Conservation (phyloP, 1,140 invertebrate genomes). For the Phocides pigmalion region DNA sequence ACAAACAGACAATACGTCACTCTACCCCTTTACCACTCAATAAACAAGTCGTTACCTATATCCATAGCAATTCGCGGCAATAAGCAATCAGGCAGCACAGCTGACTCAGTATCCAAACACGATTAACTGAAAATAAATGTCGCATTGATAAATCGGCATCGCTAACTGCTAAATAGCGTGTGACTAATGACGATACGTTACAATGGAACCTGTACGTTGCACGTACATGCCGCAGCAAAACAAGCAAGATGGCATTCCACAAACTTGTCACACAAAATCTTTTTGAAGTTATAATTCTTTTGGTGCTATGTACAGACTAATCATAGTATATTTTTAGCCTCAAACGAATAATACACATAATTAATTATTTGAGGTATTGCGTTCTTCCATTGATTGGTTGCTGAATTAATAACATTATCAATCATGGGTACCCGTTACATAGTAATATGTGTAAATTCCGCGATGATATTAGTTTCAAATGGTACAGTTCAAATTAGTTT, state of each 20-base stretch:
- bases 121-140: constrained; percentile 79
- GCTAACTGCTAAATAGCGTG: constrained; percentile 80
- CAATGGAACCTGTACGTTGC: constrained; percentile 39
- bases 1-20: background rate
- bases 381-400: too few relatives aligned
- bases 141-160: constrained; percentile 70
- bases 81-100: constrained; percentile 16
- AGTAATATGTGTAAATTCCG: too few relatives aligned
- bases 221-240: constrained; percentile 27
- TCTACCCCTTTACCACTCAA: background rate
- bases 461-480: too few relatives aligned
- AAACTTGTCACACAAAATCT: background rate
- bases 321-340: too few relatives aligned
- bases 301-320: too few relatives aligned
- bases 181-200: constrained; percentile 65
- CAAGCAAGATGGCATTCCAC: background rate
- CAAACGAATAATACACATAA: too few relatives aligned
- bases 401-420: too few relatives aligned
- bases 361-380: too few relatives aligned
- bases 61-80: constrained; percentile 2
- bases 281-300: background rate
- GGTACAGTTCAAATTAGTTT: too few relatives aligned
- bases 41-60: constrained; percentile 5
- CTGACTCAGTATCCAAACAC: constrained; percentile 65
- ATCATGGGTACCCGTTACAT: too few relatives aligned